Conservation (phyloP, 2,113 vertebrate genomes). For the Thinocorus orbignyianus region DNA sequence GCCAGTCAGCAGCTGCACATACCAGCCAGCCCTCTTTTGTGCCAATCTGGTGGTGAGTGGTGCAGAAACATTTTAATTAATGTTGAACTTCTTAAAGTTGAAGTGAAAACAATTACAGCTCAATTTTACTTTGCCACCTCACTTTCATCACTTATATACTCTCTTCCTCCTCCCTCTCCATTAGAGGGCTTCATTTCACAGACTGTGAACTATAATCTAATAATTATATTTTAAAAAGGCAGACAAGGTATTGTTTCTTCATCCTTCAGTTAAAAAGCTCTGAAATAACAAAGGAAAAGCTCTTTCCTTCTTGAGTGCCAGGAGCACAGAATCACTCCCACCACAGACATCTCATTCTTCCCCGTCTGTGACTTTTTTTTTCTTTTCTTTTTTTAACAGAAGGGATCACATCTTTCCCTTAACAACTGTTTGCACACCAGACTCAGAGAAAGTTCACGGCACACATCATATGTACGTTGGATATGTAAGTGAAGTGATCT, state of each 20-base stretch:
- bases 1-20: conserved; percentile 43
- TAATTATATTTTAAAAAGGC: conserved; percentile 62
- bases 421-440: conserved; percentile 71
- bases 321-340: neutral
- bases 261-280: conserved; percentile 59
- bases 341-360: conserved; percentile 36
- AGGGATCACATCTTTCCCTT: conserved; percentile 52
- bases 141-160: conserved; percentile 68
- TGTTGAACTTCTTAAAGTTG: conserved; percentile 77
- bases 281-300: conserved; percentile 56
- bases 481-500: conserved; percentile 85
- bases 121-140: conserved; percentile 75
- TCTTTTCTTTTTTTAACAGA: neutral
- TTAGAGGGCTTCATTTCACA: conserved; percentile 78
- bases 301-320: conserved; percentile 7
- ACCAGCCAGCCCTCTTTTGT: conserved; percentile 23
- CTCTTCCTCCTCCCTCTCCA: conserved; percentile 74
- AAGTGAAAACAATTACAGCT: conserved; percentile 81
- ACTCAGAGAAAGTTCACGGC: conserved; percentile 75
- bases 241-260: conserved; percentile 64
- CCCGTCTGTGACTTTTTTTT: conserved; percentile 1
- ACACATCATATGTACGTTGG: conserved; percentile 66
- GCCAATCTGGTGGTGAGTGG: conserved; percentile 71
- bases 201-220: conserved; percentile 76
- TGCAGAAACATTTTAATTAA: conserved; percentile 82